phyloP scores from a whole-genome alignment of 2,888 invertebrate species.

The Sphaeridia pumilis region DNA sequence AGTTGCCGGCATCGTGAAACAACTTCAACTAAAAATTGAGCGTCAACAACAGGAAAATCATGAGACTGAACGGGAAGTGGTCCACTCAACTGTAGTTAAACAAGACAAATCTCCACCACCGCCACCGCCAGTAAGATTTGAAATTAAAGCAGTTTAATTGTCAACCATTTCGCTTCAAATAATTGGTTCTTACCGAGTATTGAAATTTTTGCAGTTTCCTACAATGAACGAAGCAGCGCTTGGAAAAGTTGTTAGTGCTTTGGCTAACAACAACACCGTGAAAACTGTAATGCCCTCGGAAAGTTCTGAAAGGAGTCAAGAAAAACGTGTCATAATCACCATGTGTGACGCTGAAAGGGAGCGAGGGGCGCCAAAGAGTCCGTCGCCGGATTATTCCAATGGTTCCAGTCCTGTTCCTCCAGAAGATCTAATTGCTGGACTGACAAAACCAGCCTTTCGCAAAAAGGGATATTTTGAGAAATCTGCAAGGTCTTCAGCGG shows the following conservation, averaged over 20 bases:
- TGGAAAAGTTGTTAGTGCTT: neutral
- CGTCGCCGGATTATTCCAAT: conserved; percentile 47
- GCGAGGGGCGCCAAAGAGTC: conserved; percentile 41
- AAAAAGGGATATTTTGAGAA: neutral
- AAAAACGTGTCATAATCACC: conserved; percentile 1
- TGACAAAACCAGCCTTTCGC: no score
- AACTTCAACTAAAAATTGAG: conserved; percentile 35
- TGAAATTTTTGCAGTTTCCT: neutral
- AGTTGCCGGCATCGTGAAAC: conserved; percentile 33
- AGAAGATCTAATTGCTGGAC: no score
- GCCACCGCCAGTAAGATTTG: conserved; percentile 49
- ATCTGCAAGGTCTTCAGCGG: neutral
- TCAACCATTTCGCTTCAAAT: no score
- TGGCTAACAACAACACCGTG: neutral
- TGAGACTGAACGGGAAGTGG: conserved; percentile 38
- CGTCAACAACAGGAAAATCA: conserved; percentile 38
- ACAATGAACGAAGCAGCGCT: neutral
- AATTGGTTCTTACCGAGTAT: no score
- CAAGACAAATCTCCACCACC: conserved; percentile 41
- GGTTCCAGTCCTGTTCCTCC: conserved; percentile 34
- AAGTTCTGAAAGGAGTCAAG: no score
- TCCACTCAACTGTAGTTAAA: conserved; percentile 26
- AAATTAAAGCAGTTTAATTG: conserved; percentile 7
- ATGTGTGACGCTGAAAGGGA: neutral
- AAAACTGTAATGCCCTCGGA: neutral